Base-by-base conservation (phyloP, 2,113 vertebrate species). In the Python bivittatus region DNA sequence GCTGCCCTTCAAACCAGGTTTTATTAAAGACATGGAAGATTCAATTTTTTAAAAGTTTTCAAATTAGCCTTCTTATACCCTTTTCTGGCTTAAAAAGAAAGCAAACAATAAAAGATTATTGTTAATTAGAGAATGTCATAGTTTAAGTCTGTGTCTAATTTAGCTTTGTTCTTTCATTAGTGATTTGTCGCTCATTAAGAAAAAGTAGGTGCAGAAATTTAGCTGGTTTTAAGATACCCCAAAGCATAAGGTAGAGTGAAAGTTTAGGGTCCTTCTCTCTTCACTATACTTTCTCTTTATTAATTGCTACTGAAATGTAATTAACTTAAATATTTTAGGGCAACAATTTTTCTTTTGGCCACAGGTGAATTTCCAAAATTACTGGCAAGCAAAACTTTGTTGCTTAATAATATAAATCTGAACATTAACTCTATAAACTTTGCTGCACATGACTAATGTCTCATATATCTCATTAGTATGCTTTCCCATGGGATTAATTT, bases 361-460 rank as follows among this genome's bases (percentile, higher is more conserved):
- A 90, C 89, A 79, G 27, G 0, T 95, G 84, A 89, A 93, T 90
- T 88, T 93, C 7, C 52, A 93, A 93, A 95, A 88, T 88, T 23
- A 96, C 92, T 93, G 94, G 52, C 94, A 93, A 94, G 86, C 72
- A 86, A 27, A 72, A 72, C 38, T 89, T 64, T 90, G 20, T 89
- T 94, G 72, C 95, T 97, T 90, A 90, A 72, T 86, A 93, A 84
- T 90, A 85, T 83, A 85, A 95, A 90, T 92, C 20, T 95, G 88
- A 94, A 61, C 92, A 90, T 90, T 94, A 91, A 12, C 72, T 95
- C 58, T 29, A 85, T 89, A 96, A 96, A 94, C 94, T 94, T 91
- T 94, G 60, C 72, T 85, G 88, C 44, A 17, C 54, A 23, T 94
- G 95, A 94, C 95, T 94, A 94, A 89, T 53, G 8, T 94, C 91